Evolutionary conservation across 2,888 invertebrate species (phyloP), one percentile per base, ranked within the genome.

Genomic region (Caenorhabditis sinica): DNA sequence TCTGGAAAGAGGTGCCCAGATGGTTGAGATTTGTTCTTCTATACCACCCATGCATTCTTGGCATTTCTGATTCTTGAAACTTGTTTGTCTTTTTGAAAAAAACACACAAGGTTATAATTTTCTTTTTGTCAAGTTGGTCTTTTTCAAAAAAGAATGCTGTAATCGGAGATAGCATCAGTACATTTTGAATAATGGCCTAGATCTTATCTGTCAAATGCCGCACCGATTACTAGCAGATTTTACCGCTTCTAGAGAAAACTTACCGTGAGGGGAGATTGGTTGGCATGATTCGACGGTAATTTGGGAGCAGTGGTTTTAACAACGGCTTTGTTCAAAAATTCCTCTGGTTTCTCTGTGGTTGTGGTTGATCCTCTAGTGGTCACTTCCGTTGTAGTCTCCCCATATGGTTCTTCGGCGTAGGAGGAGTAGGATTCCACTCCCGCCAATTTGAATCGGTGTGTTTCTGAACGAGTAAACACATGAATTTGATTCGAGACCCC

Each of bases 391-490:
- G 63, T 33, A 20, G 63, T 28, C 33, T 72, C 75, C 2, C 8
- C 45, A 30, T 66, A 65, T 17, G 71, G 68, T 53, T 73, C 77
- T 28, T 83, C 83, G 0, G 60, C 77, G 63, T 83, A 83, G 23
- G 73, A 81, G 25, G 83, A 71, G 28, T 83, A 77, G n/a, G 75
- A 73, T 77, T 74, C 83, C n/a, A 83, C 77, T n/a, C 82, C 82
- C 17, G 82, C 76, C 23, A 82, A 40, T 58, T 81, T 73, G 68
- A 66, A 81, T 60, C 81, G 43, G 15, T 69, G 81, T 33, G 69
- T 74, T 51, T 69, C 81, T 81, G 23, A 68, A 81, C 28, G 28
- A 65, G 45, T 51, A 36, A 69, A 69, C 40, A 20, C 28, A 65
- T 77, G 40, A 63, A n/a, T 28, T 28, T 30, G 53, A 69, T 28